Base-by-base conservation (phyloP, 1,140 invertebrate species). In the Euwallacea fornicatus region DNA sequence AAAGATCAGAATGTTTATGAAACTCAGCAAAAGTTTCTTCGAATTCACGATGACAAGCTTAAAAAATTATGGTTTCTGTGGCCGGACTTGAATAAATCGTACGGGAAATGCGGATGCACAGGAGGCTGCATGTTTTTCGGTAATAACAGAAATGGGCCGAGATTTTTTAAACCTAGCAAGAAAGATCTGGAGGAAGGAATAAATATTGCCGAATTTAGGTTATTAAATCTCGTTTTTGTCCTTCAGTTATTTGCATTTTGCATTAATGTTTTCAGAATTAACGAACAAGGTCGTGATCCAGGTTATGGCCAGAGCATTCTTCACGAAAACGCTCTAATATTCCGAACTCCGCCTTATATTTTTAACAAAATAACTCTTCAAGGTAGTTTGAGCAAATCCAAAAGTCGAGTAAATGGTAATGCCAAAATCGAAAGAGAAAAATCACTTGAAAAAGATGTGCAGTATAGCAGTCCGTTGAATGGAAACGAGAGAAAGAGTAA, bases 91-190 rank as follows among this genome's bases (percentile, higher is more conserved):
- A 84, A 85, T 7, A 84, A 86, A 72, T 83, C 84, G 43, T 76
- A 84, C 7, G 86, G 87, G n/a, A 92, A 91, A 74, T 99, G 98
- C 82, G 97, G 96, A 0, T 99, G 98, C 83, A 91, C 93, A 53
- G 97, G 97, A 2, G 96, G 96, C 0, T 98, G 95, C 79, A 84
- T 85, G 11, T 99, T 99, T 83, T 99, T 99, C 82, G 96, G 96
- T 6, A 90, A 86, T 55, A 96, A 95, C 80, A 85, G 85, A 76
- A 96, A 96, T 81, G 95, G 96, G 0, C 81, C 88, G 15, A 89
- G 88, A 74, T 97, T 98, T 80, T 94, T 98, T 69, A 93, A 94
- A 78, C 93, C 94, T 0, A 91, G 86, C 75, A 86, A 88, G 33
- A 87, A 89, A 59, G 94, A 96, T 83, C 82, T 93, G 55, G 86